Percentiles rank a stretch among this genome's conserved stretches.
Conservation (phyloP, 2,888 invertebrate genomes). For the Temnothorax rugatulus region DNA sequence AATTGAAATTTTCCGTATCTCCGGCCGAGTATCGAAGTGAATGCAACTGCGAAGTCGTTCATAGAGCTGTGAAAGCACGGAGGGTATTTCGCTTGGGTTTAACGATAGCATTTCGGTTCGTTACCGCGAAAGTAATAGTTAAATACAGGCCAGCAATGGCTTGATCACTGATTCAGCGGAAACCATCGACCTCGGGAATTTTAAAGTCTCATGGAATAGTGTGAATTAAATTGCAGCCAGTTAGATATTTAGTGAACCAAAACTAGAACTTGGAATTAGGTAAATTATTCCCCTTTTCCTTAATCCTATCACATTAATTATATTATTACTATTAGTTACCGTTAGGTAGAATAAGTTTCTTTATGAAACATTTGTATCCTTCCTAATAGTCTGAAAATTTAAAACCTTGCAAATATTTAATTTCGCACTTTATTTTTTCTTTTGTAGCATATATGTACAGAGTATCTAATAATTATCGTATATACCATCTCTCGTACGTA, state of each 20-base stretch:
- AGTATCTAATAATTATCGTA: too few relatives aligned
- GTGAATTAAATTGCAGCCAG: slow-evolving; percentile 14
- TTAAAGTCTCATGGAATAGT: not conserved
- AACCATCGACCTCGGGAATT: slow-evolving; percentile 15
- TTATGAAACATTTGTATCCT: not conserved
- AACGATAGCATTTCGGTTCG: slow-evolving; percentile 46
- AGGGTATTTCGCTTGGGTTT: slow-evolving; percentile 35
- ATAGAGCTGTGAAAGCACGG: slow-evolving; percentile 32
- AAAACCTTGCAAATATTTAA: not conserved
- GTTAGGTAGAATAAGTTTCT: not conserved
- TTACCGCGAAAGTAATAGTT: slow-evolving; percentile 51
- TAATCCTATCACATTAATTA: not conserved
- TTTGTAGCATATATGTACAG: not conserved
- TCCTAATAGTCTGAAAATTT: not conserved
- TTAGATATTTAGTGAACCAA: not conserved
- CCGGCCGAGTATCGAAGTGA: not conserved
- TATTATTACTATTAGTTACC: not conserved
- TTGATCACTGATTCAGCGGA: slow-evolving; percentile 37
- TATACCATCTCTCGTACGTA: too few relatives aligned
- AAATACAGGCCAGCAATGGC: slow-evolving; percentile 29
- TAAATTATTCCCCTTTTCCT: not conserved
- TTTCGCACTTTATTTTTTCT: not conserved
- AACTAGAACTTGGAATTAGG: not conserved
- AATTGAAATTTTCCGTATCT: slow-evolving; percentile 42
- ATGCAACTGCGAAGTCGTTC: slow-evolving; percentile 40